A percentile compares a stretch with the other conserved stretches of the same genome.
Conservation (phyloP, 2,888 invertebrate genomes). For the Didymodactylos carnosus region DNA sequence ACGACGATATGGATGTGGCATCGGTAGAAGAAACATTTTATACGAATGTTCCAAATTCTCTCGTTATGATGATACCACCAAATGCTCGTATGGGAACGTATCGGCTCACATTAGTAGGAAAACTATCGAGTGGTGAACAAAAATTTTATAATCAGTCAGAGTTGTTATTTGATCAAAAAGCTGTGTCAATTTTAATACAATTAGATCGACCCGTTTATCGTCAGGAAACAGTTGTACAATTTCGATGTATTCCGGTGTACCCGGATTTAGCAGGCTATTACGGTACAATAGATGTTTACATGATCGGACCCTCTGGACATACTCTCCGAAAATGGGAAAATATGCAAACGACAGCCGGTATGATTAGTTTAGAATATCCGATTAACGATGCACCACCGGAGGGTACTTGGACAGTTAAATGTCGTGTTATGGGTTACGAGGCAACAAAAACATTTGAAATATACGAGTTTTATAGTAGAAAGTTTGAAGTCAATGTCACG, state of each 20-base stretch:
- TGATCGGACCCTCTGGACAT: constrained; percentile 38
- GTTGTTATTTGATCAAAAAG: background rate
- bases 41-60: background rate
- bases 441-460: background rate
- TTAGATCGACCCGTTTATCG: constrained; percentile 20
- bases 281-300: constrained; percentile 70
- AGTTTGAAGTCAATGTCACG: constrained; percentile 13
- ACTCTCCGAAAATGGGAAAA: background rate
- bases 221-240: constrained; percentile 39
- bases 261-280: constrained; percentile 74
- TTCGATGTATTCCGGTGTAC: constrained; percentile 73
- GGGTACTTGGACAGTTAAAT: background rate
- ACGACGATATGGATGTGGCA: background rate
- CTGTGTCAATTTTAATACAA: background rate
- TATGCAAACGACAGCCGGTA: background rate
- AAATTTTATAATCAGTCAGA: background rate
- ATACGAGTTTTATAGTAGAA: background rate
- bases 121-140: background rate
- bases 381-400: background rate
- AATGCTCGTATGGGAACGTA: background rate
- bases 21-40: background rate
- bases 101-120: background rate
- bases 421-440: background rate
- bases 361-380: background rate
- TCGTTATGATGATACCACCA: background rate